Conservation (phyloP, 2,113 vertebrate species). For the Passerina amoena region DNA sequence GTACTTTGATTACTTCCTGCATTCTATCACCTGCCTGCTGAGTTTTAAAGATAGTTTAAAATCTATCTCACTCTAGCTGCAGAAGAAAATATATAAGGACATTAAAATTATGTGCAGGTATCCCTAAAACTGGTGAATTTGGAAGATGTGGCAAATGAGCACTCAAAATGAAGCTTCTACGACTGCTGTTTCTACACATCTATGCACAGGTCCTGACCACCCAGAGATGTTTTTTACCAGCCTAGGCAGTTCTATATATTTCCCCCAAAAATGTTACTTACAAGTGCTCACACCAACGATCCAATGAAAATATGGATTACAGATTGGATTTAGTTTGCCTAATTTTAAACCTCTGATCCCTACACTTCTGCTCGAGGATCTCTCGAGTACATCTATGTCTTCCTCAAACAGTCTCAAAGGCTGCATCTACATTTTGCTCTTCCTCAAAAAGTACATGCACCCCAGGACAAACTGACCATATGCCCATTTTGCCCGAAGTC, state of each 20-base stretch:
- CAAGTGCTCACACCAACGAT: not conserved
- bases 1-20: not conserved
- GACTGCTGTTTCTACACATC: not conserved
- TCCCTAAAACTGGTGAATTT: not conserved
- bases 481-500: not conserved
- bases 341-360: not conserved
- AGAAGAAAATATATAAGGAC: not conserved
- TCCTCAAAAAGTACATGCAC: not conserved
- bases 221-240: not conserved
- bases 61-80: not conserved
- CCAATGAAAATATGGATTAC: not conserved
- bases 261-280: not conserved
- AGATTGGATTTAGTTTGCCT: not conserved
- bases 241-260: not conserved
- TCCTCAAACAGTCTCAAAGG: not conserved
- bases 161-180: not conserved
- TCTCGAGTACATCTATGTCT: rapidly evolving
- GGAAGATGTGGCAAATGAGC: not conserved
- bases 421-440: not conserved
- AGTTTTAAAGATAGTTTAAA: not conserved
- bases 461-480: not conserved
- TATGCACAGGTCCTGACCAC: not conserved
- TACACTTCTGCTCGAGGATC: not conserved
- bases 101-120: not conserved
- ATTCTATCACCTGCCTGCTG: not conserved